Percentiles rank a stretch among this genome's conserved stretches.
Conservation (phyloP, 23 tunicate species). For the Trididemnum nubilum region DNA sequence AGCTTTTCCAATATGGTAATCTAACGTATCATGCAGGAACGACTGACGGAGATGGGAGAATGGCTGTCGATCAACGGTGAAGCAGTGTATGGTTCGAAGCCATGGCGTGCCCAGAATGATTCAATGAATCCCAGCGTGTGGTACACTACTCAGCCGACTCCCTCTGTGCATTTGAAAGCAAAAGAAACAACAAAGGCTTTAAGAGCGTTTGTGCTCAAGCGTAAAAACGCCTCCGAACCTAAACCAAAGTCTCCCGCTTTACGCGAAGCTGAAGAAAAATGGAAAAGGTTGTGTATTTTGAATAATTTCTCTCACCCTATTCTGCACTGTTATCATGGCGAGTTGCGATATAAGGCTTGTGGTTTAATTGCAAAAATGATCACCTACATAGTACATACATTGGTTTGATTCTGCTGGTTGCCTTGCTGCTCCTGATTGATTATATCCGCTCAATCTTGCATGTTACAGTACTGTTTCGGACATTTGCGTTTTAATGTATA, state of each 20-base stretch:
- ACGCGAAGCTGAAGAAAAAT: constrained; percentile 5
- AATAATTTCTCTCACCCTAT: no score
- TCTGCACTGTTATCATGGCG: no score
- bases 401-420: no score
- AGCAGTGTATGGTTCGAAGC: constrained; percentile 58
- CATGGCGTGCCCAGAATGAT: constrained; percentile 63
- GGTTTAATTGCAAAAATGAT: no score
- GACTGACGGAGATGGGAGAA: constrained; percentile 43
- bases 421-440: no score
- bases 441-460: no score
- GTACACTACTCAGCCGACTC: constrained; percentile 38
- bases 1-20: no score
- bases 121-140: constrained; percentile 39
- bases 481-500: no score
- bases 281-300: constrained; percentile 19
- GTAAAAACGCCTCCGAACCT: not conserved
- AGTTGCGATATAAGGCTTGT: no score
- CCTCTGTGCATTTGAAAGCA: constrained; percentile 2
- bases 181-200: constrained; percentile 6
- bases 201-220: not conserved
- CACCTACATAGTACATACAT: no score
- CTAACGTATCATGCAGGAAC: constrained; percentile 40
- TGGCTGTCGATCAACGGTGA: constrained; percentile 59
- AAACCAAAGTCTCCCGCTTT: not conserved
- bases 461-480: no score